A percentile compares a stretch with the other conserved stretches of the same genome.
Conservation (phyloP, 2,888 invertebrate genomes). For the Drosophila bunnanda region DNA sequence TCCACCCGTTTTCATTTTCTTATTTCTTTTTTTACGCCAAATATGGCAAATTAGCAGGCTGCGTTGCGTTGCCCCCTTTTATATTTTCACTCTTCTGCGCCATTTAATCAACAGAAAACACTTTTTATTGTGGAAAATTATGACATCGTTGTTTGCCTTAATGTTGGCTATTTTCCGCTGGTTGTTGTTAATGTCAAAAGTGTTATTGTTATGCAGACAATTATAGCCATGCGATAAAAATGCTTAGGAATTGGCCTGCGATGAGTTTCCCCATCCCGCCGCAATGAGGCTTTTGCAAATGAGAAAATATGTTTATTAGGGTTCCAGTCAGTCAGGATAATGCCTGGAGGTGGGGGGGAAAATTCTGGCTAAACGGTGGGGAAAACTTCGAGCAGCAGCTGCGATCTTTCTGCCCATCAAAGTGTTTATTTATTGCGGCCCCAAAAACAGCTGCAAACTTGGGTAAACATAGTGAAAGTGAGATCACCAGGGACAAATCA, state of each 20-base stretch:
- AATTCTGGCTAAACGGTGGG: neutral
- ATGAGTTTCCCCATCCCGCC: neutral
- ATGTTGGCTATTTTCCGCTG: conserved; percentile 42
- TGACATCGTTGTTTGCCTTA: conserved; percentile 63
- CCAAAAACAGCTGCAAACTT: conserved; percentile 32
- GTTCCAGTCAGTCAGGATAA: conserved; percentile 28
- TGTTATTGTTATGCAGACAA: conserved; percentile 79
- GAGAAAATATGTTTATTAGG: conserved; percentile 74
- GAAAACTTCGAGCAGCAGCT: conserved; percentile 24
- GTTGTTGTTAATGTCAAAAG: conserved; percentile 72
- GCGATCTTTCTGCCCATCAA: conserved; percentile 29
- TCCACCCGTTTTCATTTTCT: conserved; percentile 33
- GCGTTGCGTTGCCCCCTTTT: neutral
- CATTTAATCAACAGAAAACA: conserved; percentile 79
- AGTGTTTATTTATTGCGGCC: conserved; percentile 32
- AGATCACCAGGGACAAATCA: conserved; percentile 28
- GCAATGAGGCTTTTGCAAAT: conserved; percentile 64
- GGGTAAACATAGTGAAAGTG: conserved; percentile 31
- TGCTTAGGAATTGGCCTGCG: conserved; percentile 44
- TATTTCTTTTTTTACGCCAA: conserved; percentile 1
- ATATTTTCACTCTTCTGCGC: conserved; percentile 43
- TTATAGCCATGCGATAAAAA: conserved; percentile 76
- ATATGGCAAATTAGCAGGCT: conserved; percentile 51
- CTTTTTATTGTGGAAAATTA: conserved; percentile 79
- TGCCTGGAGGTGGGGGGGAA: neutral